Base-by-base conservation (phyloP, 2,797 vertebrate genomes). In the Serranus cabrilla region DNA sequence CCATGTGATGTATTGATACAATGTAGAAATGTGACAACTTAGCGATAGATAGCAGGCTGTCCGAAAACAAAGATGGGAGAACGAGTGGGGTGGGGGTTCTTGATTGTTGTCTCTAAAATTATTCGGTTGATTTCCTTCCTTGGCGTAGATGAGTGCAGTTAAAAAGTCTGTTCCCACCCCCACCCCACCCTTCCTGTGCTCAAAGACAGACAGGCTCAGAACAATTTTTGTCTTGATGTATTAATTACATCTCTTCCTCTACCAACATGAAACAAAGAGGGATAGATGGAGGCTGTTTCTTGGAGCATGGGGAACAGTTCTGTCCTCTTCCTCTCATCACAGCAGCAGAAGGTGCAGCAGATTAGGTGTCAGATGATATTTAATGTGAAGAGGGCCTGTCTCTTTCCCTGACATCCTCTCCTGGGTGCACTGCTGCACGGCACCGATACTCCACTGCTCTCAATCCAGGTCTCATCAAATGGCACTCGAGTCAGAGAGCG, bases 291-390 rank as follows among this genome's bases (percentile, higher is more conserved):
- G 60, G 43, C 34, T 63, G 43, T 43, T 83, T 74, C 63, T 18
- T 2, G 0, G 7, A 64, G 61, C 21, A 3, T 0, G 31, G 66
- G 82, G 67, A 77, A 39, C 76, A 16, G 58, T 74, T 78, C 73
- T 39, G 59, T 89, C 87, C 76, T 83, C 82, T 79, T 76, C 83
- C 74, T 82, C 83, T 84, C 84, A 78, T 76, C 50, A n/a, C 74
- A 0, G 81, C 13, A 18, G 74, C 89, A 92, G 93, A 92, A 93
- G 92, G 92, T 90, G 86, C 79, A 23, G 91, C 80, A 88, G 90
- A 93, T 93, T 91, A 93, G 88, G 89, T 93, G 91, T 93, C 92
- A 84, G 91, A 91, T 91, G 89, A 91, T 94, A 92, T 94, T 92
- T 92, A 90, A 91, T 88, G 88, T 91, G 90, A 92, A 87, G 84